Conservation (phyloP, 2,113 vertebrate species). For the Aegithalos caudatus region DNA sequence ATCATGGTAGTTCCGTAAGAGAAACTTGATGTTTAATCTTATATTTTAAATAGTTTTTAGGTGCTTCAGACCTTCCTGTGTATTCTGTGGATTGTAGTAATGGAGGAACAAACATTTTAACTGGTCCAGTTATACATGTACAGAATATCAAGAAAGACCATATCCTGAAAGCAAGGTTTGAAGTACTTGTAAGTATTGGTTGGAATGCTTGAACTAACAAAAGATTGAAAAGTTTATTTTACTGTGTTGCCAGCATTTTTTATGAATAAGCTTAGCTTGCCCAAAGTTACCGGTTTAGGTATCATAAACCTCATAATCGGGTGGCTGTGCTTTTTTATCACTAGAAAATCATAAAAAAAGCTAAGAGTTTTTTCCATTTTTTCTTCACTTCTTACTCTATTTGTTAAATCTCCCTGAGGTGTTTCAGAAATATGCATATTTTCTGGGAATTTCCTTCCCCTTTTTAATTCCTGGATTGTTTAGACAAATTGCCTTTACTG, state of each 20-base stretch:
- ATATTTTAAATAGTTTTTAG: constrained; percentile 73
- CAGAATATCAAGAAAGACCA: constrained; percentile 81
- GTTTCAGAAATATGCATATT: neutral
- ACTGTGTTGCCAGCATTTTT: neutral
- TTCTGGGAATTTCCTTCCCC: neutral
- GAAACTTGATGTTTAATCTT: neutral
- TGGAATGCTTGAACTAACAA: neutral
- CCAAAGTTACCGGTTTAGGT: neutral
- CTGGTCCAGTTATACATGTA: constrained; percentile 79
- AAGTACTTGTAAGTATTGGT: constrained; percentile 82
- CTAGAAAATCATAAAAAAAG: neutral
- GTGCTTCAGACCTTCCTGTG: constrained; percentile 71
- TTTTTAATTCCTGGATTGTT: neutral
- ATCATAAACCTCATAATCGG: neutral
- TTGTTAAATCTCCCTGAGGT: neutral
- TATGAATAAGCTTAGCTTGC: neutral
- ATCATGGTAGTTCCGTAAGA: neutral
- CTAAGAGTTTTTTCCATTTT: neutral
- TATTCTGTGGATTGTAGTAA: constrained; percentile 84
- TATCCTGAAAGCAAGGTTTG: constrained; percentile 78
- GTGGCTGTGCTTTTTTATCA: neutral
- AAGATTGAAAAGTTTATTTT: neutral
- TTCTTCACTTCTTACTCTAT: neutral
- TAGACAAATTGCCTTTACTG: neutral
- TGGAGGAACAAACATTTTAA: constrained; percentile 80